phyloP scores from a whole-genome alignment of 1,140 invertebrate genomes.

The Lasaia peninsularis region DNA sequence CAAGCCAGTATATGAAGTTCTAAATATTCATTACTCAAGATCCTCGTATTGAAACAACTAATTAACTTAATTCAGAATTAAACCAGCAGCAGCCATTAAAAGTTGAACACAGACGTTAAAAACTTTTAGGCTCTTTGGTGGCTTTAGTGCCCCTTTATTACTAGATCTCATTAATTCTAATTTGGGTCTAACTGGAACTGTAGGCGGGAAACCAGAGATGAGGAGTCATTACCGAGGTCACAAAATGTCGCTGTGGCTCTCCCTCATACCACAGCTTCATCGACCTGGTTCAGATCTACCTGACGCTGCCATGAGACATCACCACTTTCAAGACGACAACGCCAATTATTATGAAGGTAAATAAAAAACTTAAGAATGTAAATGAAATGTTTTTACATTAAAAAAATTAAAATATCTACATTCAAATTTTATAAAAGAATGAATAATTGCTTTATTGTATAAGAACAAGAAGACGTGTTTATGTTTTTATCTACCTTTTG shows the following conservation, averaged over 20 bases:
- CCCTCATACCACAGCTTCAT: slow-evolving; percentile 92
- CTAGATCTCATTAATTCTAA: slow-evolving; percentile 24
- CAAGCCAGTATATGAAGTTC: too few relatives aligned
- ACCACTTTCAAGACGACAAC: slow-evolving; percentile 84
- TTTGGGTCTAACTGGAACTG: slow-evolving; percentile 25
- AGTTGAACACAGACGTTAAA: slow-evolving; percentile 16
- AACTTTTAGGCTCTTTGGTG: slow-evolving; percentile 20
- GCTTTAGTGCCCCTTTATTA: slow-evolving; percentile 18
- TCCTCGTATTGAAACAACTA: not conserved
- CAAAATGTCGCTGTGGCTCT: slow-evolving; percentile 94
- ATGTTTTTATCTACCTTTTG: too few relatives aligned
- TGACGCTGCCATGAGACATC: slow-evolving; percentile 84
- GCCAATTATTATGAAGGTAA: slow-evolving; percentile 62
- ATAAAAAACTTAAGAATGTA: not conserved
- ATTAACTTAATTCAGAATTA: not conserved
- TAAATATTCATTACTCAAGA: not conserved
- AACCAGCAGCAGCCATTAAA: not conserved
- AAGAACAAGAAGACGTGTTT: too few relatives aligned
- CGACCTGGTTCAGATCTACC: slow-evolving; percentile 82
- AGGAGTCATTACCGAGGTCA: slow-evolving; percentile 92
- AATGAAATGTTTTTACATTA: too few relatives aligned
- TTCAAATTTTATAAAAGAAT: too few relatives aligned
- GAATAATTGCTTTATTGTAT: too few relatives aligned
- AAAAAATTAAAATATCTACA: too few relatives aligned
- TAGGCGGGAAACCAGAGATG: slow-evolving; percentile 86